Conservation (phyloP, 2,113 vertebrate species). For the Oryzias celebensis region DNA sequence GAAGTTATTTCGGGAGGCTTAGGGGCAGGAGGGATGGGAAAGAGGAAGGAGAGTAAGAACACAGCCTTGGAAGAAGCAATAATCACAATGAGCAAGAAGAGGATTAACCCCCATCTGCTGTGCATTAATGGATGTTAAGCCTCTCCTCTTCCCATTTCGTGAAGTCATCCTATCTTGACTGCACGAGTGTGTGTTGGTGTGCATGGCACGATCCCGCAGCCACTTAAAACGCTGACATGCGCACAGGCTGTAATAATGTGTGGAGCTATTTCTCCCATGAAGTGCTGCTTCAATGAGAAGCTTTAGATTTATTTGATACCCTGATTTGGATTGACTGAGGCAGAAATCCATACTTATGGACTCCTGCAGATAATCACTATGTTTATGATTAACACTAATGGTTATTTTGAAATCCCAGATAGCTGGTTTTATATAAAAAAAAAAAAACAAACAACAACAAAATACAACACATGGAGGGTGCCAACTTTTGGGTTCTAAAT, state of each 20-base stretch:
- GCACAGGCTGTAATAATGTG: conserved; percentile 11
- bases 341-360: not conserved
- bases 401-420: too few species aligned
- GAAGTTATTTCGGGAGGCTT: conserved; percentile 61
- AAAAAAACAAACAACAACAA: too few species aligned
- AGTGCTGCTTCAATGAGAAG: not conserved
- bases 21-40: conserved; percentile 17
- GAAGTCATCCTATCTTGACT: conserved; percentile 5
- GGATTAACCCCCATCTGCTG: conserved; percentile 69
- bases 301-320: not conserved
- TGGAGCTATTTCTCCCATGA: not conserved
- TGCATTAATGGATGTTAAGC: conserved; percentile 63
- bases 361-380: not conserved
- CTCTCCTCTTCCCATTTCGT: conserved; percentile 35
- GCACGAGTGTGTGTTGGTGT: not conserved
- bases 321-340: not conserved
- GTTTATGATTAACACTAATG: too few species aligned
- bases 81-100: conserved; percentile 62
- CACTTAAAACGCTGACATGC: conserved; percentile 14
- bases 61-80: conserved; percentile 48
- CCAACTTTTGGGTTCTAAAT: too few species aligned
- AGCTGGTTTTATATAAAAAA: too few species aligned
- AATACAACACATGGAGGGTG: too few species aligned
- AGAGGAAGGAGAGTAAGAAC: conserved; percentile 25
- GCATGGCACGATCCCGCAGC: conserved; percentile 1